A percentile compares a stretch with the other conserved stretches of the same genome.
phyloP scores from a whole-genome alignment of 2,113 vertebrate species.

The Phrynosoma platyrhinos region DNA sequence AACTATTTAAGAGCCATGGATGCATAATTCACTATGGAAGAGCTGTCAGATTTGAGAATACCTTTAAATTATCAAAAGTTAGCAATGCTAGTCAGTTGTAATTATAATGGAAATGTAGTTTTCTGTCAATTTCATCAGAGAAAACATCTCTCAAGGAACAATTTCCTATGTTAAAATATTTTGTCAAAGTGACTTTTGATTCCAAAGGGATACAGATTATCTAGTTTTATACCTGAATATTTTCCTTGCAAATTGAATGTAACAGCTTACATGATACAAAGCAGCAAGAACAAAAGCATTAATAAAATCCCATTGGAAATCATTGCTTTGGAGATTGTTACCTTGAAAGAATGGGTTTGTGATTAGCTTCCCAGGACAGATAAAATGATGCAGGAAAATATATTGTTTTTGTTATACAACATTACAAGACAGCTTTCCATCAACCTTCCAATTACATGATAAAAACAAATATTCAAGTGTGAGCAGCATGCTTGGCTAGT shows the following conservation, averaged over 20 bases:
- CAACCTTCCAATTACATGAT: slow-evolving; percentile 71
- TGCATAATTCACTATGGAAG: slow-evolving; percentile 86
- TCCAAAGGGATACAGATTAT: slow-evolving; percentile 81
- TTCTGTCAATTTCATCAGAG: slow-evolving; percentile 83
- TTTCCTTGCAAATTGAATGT: slow-evolving; percentile 76
- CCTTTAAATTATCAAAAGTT: slow-evolving; percentile 89
- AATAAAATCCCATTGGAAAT: slow-evolving; percentile 78
- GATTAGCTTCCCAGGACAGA: slow-evolving; percentile 70
- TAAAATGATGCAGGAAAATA: slow-evolving; percentile 73
- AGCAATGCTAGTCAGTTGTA: slow-evolving; percentile 82
- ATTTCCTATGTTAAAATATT: slow-evolving; percentile 86
- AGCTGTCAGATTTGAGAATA: slow-evolving; percentile 87
- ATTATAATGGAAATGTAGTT: slow-evolving; percentile 86
- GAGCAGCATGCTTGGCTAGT: slow-evolving; percentile 55
- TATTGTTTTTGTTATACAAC: slow-evolving; percentile 76
- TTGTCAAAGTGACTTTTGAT: slow-evolving; percentile 85
- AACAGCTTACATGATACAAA: slow-evolving; percentile 64
- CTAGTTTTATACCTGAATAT: slow-evolving; percentile 83
- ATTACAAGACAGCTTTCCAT: slow-evolving; percentile 71
- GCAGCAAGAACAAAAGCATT: slow-evolving; percentile 68
- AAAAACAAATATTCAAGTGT: slow-evolving; percentile 49
- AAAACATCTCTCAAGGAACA: slow-evolving; percentile 84
- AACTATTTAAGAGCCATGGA: slow-evolving; percentile 87
- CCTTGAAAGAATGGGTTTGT: slow-evolving; percentile 64
- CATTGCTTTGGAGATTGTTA: slow-evolving; percentile 62